phyloP scores from a whole-genome alignment of 2,113 vertebrate genomes.

The Myiopsitta monachus region DNA sequence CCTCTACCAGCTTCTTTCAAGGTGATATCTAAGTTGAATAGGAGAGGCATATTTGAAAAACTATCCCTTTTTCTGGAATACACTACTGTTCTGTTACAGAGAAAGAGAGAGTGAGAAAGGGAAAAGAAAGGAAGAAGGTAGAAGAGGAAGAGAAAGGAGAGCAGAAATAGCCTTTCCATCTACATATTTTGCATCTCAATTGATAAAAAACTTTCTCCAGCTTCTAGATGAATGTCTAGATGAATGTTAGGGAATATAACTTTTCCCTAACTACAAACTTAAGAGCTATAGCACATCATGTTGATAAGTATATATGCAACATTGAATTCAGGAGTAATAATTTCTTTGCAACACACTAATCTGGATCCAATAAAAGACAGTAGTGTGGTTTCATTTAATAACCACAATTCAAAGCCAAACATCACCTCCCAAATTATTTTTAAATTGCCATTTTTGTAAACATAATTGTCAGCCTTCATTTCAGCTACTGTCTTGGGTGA shows the following conservation, averaged over 20 bases:
- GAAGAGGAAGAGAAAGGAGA: neutral
- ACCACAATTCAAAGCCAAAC: neutral
- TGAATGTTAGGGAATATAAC: neutral
- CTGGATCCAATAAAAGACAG: neutral
- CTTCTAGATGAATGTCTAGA: neutral
- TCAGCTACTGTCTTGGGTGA: neutral
- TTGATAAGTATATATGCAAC: neutral
- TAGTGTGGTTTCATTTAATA: neutral
- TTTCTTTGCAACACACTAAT: neutral
- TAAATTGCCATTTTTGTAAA: neutral
- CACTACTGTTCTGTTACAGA: neutral
- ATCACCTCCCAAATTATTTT: neutral
- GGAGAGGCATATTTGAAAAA: neutral
- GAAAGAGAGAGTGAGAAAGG: neutral
- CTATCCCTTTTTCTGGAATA: neutral
- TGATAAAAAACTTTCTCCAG: neutral
- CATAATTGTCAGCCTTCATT: neutral
- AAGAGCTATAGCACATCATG: neutral
- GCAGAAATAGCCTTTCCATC: neutral
- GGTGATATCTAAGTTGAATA: neutral
- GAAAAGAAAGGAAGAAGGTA: neutral
- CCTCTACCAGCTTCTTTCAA: neutral
- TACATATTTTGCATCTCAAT: neutral
- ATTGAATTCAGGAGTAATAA: neutral
- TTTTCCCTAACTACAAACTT: neutral